Evolutionary conservation across 2,888 invertebrate species (phyloP).

Genomic region (Rhaphigaster nebulosa): DNA sequence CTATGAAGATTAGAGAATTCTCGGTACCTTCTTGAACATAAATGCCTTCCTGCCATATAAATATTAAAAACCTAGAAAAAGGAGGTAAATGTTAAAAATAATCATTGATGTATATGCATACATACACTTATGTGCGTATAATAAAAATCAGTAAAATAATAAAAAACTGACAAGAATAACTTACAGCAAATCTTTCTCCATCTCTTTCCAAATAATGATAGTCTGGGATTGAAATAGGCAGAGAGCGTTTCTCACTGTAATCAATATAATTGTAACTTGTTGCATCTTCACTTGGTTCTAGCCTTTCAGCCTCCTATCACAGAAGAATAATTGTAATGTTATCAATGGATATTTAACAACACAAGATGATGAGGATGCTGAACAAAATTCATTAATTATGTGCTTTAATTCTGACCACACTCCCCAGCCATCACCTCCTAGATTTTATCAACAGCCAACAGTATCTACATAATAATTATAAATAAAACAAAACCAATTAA

Average conservation of each 20-base stretch:
- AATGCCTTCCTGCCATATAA: constrained; percentile 98
- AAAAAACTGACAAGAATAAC: constrained; percentile 64
- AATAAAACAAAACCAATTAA: too few species aligned
- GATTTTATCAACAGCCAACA: too few species aligned
- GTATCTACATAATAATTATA: too few species aligned
- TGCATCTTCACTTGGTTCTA: constrained; percentile 79
- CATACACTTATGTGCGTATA: background rate
- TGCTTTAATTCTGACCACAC: too few species aligned
- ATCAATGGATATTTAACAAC: too few species aligned
- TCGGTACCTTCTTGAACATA: constrained; percentile 95
- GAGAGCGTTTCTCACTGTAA: constrained; percentile 90
- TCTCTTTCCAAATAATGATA: constrained; percentile 90
- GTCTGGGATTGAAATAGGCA: constrained; percentile 81
- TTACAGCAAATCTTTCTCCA: constrained; percentile 90
- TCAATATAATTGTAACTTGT: constrained; percentile 87
- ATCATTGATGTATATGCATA: background rate
- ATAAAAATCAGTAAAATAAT: background rate
- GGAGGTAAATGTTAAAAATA: background rate
- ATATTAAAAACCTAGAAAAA: constrained; percentile 84
- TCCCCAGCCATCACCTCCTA: too few species aligned
- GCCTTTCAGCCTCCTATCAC: constrained; percentile 68
- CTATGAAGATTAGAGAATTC: constrained; percentile 94
- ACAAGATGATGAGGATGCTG: too few species aligned
- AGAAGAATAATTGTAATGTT: background rate
- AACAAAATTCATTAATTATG: too few species aligned